Conservation (phyloP, 2,113 vertebrate genomes). For the Romanogobio albipinnatus region DNA sequence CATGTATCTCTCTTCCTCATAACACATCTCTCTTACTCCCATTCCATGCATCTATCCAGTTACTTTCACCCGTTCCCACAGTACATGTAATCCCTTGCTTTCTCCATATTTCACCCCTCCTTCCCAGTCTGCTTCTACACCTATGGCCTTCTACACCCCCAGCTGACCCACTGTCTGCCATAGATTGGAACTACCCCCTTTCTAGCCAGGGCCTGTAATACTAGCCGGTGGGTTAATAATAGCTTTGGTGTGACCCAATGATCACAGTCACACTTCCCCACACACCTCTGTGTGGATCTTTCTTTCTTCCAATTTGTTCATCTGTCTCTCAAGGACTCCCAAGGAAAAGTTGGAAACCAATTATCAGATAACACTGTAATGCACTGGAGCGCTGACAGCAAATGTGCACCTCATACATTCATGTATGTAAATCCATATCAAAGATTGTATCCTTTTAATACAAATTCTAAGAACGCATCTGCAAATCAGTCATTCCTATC, state of each 20-base stretch:
- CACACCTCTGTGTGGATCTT: slow-evolving; percentile 50
- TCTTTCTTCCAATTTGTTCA: slow-evolving; percentile 30
- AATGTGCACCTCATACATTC: neutral
- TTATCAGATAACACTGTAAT: neutral
- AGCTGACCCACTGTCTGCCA: neutral
- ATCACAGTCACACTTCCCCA: slow-evolving; percentile 69
- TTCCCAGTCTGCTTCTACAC: slow-evolving; percentile 36
- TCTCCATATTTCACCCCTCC: slow-evolving; percentile 53
- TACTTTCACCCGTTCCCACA: slow-evolving; percentile 55
- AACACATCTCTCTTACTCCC: slow-evolving; percentile 31
- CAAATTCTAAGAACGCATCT: neutral
- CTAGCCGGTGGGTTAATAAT: slow-evolving; percentile 73
- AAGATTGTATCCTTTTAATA: neutral
- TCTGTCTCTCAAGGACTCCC: slow-evolving; percentile 28
- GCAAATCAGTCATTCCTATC: neutral
- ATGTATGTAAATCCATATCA: neutral
- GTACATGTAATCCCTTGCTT: slow-evolving; percentile 59
- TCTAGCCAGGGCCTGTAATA: slow-evolving; percentile 67
- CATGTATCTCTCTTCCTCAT: slow-evolving; percentile 32
- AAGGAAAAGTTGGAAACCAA: slow-evolving; percentile 4
- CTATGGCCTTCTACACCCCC: slow-evolving; percentile 21
- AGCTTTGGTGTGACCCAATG: slow-evolving; percentile 69
- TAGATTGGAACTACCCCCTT: slow-evolving; percentile 47
- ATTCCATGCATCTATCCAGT: slow-evolving; percentile 52
- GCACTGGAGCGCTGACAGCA: neutral